Conservation (phyloP, 1,140 invertebrate genomes). For the Arctopsyche grandis region DNA sequence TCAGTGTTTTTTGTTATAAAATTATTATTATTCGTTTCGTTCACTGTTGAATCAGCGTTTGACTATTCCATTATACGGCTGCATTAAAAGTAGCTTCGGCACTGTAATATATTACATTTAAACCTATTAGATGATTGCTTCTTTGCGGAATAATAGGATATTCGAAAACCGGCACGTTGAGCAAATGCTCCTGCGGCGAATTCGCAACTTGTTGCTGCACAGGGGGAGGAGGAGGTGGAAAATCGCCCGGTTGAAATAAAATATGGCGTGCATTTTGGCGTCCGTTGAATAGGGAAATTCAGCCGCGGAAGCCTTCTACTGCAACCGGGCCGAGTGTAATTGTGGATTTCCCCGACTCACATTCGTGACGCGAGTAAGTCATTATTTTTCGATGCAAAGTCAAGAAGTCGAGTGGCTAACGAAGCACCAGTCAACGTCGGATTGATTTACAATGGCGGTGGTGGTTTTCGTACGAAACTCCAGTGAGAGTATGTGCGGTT, state of each 20-base stretch:
- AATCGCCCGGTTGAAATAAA: slow-evolving; percentile 24
- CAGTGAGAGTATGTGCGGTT: not conserved
- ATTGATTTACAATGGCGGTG: slow-evolving; percentile 12
- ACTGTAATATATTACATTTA: not conserved
- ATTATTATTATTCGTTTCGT: too few species aligned
- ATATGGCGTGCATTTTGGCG: slow-evolving; percentile 33
- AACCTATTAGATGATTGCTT: not conserved
- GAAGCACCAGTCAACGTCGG: not conserved
- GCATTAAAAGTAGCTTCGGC: too few species aligned
- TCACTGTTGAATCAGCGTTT: too few species aligned
- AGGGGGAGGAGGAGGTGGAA: not conserved
- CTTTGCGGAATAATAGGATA: not conserved
- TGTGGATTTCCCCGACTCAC: slow-evolving; percentile 1
- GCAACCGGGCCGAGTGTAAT: slow-evolving; percentile 5
- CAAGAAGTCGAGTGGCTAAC: not conserved
- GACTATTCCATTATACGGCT: too few species aligned
- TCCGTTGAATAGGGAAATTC: slow-evolving; percentile 1
- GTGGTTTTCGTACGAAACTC: not conserved
- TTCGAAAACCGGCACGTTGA: not conserved
- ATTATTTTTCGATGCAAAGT: not conserved
- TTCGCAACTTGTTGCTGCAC: slow-evolving; percentile 30
- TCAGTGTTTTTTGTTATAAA: too few species aligned
- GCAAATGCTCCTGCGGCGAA: not conserved
- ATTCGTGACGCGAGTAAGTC: slow-evolving; percentile 19
- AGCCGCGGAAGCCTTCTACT: slow-evolving; percentile 7